A percentile compares a stretch with the other conserved stretches of the same genome.
Conservation (phyloP, 30 jellyfish, hydroid and myxozoan genomes). For the Turritopsis dohrnii region DNA sequence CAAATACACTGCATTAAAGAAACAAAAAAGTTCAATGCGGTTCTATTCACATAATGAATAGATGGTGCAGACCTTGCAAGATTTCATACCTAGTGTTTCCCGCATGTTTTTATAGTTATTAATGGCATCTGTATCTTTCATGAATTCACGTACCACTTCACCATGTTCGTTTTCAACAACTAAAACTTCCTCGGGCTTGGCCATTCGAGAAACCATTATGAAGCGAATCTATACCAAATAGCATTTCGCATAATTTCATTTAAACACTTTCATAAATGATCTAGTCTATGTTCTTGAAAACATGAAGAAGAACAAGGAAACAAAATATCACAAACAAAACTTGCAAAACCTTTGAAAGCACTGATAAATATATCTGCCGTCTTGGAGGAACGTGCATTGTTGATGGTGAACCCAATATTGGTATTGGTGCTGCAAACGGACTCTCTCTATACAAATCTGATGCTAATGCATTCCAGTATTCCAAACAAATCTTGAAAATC, state of each 20-base stretch:
- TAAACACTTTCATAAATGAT: background rate
- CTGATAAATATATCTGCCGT: conserved; percentile 77
- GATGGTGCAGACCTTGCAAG: background rate
- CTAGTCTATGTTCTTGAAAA: background rate
- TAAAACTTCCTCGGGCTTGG: conserved; percentile 98
- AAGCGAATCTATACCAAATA: conserved; percentile 47
- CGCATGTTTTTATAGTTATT: conserved; percentile 88
- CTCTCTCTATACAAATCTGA: conserved; percentile 91
- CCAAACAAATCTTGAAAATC: conserved; percentile 91
- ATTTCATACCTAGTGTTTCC: conserved; percentile 74
- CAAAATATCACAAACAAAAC: background rate
- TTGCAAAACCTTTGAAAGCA: conserved; percentile 95
- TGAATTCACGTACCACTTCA: conserved; percentile 95
- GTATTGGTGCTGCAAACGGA: conserved; percentile 97
- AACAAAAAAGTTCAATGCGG: too few relatives aligned
- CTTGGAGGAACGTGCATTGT: conserved; percentile 72
- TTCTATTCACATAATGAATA: too few relatives aligned
- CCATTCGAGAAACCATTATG: conserved; percentile 94
- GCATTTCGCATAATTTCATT: background rate
- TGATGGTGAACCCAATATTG: conserved; percentile 83
- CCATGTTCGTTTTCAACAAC: conserved; percentile 98
- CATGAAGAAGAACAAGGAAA: background rate
- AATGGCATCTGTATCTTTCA: conserved; percentile 98
- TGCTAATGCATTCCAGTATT: conserved; percentile 95
- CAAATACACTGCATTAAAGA: conserved; percentile 54